Base-by-base conservation (phyloP, 1,140 invertebrate species). In the Centruroides sculpturatus region DNA sequence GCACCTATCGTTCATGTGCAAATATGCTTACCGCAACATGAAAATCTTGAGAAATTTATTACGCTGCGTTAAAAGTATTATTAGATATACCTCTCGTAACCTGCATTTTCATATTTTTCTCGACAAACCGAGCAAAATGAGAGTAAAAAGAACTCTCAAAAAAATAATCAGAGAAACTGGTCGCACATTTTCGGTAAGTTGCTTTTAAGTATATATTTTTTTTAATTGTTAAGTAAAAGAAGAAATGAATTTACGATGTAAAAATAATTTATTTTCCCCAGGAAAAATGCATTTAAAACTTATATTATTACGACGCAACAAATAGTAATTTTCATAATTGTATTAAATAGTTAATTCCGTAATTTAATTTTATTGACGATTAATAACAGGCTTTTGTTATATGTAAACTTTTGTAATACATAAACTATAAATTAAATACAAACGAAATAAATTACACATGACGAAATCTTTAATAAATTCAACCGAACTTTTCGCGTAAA, bases 1-100 rank as follows among this genome's bases (percentile, higher is more conserved):
- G 46, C 56, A 66, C 35, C 35, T 66, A 5, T 57, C 58, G 5
- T 59, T 66, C 34, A 61, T 61, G 12, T 62, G 53, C 5, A 66
- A 66, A 35, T 64, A 64, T 34, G 65, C 65, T 0, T 66, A 47
- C 35, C 59, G 52, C n/a, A 64, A 60, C 12, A 64, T 66, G 62
- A 64, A 66, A 47, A 61, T 66, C n/a, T 36, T 60, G 23, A 56
- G 65, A 2, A 59, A 57, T 7, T 55, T 66, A 53, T 52, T 53
- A 1, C 47, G 54, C 5, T 58, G 52, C 1, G 56, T 61, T 4
- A 10, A 56, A 47, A 64, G 59, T 6, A 64, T 66, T 13, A 35
- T 66, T 3, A 10, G 56, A 23, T 48, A 64, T 47, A 64, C 62
- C 0, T 11, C 58, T 5, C n/a, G 8, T 23, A 53, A 56, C 5